Percentiles rank a stretch among this genome's conserved stretches.
Conservation (phyloP, 2,888 invertebrate genomes). For the Hypena proboscidalis region DNA sequence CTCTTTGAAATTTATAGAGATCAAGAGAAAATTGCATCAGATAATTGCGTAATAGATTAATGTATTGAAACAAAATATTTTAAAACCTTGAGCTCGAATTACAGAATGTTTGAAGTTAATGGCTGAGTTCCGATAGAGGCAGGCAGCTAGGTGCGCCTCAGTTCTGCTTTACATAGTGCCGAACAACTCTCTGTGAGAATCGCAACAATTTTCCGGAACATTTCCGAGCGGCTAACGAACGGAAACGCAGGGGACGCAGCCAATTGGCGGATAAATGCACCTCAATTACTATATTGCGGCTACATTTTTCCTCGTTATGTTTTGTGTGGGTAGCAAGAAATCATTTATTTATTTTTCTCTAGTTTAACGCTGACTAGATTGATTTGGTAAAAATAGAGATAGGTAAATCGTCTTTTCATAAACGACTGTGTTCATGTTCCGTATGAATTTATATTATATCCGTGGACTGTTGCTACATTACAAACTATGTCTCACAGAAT, state of each 20-base stretch:
- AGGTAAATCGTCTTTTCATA: constrained; percentile 16
- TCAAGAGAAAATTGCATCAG: constrained; percentile 14
- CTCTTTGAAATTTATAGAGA: constrained; percentile 10
- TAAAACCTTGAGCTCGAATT: constrained; percentile 17
- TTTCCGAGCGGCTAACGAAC: constrained; percentile 80
- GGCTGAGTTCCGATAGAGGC: constrained; percentile 29
- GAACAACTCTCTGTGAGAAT: constrained; percentile 62
- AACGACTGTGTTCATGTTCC: not conserved
- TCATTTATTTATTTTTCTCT: constrained; percentile 46
- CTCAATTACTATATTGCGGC: constrained; percentile 79
- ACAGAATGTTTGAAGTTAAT: constrained; percentile 34
- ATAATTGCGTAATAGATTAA: constrained; percentile 7
- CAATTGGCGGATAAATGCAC: constrained; percentile 82
- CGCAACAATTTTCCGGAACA: constrained; percentile 80
- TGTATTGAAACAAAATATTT: constrained; percentile 7
- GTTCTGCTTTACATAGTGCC: constrained; percentile 65
- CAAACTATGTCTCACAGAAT: no score
- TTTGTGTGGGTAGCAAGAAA: constrained; percentile 53
- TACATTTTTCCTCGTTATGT: constrained; percentile 75
- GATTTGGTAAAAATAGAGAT: constrained; percentile 8
- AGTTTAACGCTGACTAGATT: constrained; percentile 27
- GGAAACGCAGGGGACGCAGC: constrained; percentile 78
- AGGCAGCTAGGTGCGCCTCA: constrained; percentile 45
- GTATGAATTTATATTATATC: not conserved
- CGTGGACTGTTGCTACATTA: not conserved